phyloP scores from a whole-genome alignment of 2,797 vertebrate species.

The Benthosema pterotum region DNA sequence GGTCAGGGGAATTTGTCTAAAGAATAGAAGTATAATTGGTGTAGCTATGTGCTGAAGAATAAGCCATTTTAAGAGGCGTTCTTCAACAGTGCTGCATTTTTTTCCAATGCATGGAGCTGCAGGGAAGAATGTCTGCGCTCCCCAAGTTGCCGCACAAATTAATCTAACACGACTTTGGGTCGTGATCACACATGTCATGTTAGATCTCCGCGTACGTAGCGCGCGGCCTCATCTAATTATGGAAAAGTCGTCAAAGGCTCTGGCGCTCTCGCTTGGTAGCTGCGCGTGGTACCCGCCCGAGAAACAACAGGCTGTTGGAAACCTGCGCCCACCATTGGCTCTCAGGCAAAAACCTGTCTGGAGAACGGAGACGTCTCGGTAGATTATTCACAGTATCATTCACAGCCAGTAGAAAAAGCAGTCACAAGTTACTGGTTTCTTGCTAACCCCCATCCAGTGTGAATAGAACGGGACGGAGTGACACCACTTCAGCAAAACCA shows the following conservation, averaged over 20 bases:
- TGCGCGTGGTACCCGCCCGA: slow-evolving; percentile 75
- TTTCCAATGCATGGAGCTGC: slow-evolving; percentile 44
- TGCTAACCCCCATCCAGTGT: slow-evolving; percentile 50
- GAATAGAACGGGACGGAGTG: slow-evolving; percentile 35
- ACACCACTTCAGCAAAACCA: slow-evolving; percentile 15
- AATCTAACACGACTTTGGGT: slow-evolving; percentile 75
- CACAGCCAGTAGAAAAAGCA: slow-evolving; percentile 22
- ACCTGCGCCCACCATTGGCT: slow-evolving; percentile 79
- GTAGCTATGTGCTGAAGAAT: slow-evolving; percentile 12
- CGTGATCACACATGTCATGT: slow-evolving; percentile 78
- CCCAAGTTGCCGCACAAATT: slow-evolving; percentile 49
- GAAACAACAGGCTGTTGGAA: slow-evolving; percentile 82
- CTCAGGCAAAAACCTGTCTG: slow-evolving; percentile 75
- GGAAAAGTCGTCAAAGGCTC: slow-evolving; percentile 72
- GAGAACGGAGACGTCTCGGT: slow-evolving; percentile 49
- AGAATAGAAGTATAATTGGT: background rate
- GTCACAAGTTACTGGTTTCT: slow-evolving; percentile 40
- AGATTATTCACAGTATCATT: slow-evolving; percentile 58
- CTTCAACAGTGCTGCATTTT: slow-evolving; percentile 31
- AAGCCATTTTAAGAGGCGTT: slow-evolving; percentile 24
- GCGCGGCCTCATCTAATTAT: slow-evolving; percentile 73
- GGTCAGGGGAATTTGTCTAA: background rate
- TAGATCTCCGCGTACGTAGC: slow-evolving; percentile 53
- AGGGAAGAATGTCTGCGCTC: slow-evolving; percentile 51
- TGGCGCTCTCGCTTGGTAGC: slow-evolving; percentile 71